These are phyloP conservation scores for Poeciliopsis turrubarensis DNA, from an alignment of 2,113 vertebrate species.

Conservation along the genomic window DNA sequence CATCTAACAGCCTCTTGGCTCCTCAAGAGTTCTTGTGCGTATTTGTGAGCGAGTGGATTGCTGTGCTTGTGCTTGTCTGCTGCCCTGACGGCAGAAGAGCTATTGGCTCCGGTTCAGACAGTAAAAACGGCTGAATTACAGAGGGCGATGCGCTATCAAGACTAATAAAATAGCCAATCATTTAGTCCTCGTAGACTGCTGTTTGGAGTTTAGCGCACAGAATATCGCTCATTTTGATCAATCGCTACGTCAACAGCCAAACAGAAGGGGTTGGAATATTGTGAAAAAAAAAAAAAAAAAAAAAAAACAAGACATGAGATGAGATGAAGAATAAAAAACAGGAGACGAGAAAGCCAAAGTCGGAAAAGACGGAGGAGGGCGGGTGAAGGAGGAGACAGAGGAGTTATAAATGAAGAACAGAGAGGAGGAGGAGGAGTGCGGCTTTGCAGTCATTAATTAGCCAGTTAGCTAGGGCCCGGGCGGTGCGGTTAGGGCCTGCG, in stretches of 20 bases:
- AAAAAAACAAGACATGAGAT: not conserved
- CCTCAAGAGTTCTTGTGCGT: constrained; percentile 56
- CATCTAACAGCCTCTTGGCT: constrained; percentile 37
- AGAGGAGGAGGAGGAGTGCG: constrained; percentile 66
- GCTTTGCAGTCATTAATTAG: constrained; percentile 87
- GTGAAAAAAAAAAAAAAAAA: not conserved
- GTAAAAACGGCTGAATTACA: constrained; percentile 7
- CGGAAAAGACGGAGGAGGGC: constrained; percentile 12
- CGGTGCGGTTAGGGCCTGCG: constrained; percentile 80
- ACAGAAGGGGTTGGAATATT: constrained; percentile 5
- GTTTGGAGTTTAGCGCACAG: not conserved
- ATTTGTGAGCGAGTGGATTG: constrained; percentile 36
- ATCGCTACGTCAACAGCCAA: constrained; percentile 5
- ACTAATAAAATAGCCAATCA: constrained; percentile 1
- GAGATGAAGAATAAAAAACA: constrained; percentile 30
- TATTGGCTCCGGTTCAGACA: constrained; percentile 2
- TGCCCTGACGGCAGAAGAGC: constrained; percentile 20
- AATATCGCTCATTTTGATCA: constrained; percentile 1
- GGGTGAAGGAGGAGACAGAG: constrained; percentile 49
- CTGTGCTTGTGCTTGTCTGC: constrained; percentile 40
- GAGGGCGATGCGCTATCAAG: not conserved
- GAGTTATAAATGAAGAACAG: constrained; percentile 71
- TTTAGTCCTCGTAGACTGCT: not conserved
- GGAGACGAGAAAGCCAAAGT: constrained; percentile 21
- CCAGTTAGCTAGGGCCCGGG: constrained; percentile 86